Percentiles rank a stretch among this genome's conserved stretches.
phyloP scores from a whole-genome alignment of 1,140 invertebrate species.

The Atta texana region DNA sequence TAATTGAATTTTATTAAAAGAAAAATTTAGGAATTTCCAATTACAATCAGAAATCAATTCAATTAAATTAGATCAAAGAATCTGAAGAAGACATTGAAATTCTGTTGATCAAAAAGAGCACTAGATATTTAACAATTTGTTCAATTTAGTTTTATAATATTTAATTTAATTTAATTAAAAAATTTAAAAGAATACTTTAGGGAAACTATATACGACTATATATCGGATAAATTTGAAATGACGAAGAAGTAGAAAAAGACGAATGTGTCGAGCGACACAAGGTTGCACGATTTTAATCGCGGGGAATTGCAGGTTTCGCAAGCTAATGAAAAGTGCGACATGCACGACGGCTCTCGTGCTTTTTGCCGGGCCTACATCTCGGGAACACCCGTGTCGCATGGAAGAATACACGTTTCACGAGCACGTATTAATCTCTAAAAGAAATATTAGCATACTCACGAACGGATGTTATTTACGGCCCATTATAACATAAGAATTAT shows the following conservation, averaged over 20 bases:
- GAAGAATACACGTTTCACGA: slow-evolving; percentile 18
- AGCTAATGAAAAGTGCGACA: slow-evolving; percentile 61
- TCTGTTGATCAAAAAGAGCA: neutral
- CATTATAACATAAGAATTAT: slow-evolving; percentile 25
- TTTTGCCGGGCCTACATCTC: slow-evolving; percentile 34
- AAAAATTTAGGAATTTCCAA: neutral
- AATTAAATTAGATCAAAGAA: neutral
- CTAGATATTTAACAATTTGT: neutral
- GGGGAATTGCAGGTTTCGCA: slow-evolving; percentile 44
- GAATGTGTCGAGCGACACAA: slow-evolving; percentile 13
- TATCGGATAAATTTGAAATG: neutral
- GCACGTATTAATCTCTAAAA: slow-evolving; percentile 30
- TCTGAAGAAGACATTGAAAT: neutral
- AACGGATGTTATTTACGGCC: neutral
- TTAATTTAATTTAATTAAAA: no score
- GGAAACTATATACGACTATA: neutral
- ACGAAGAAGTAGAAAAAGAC: slow-evolving; percentile 10
- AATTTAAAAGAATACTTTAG: neutral
- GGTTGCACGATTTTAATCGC: slow-evolving; percentile 51
- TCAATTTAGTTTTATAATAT: neutral
- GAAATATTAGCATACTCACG: slow-evolving; percentile 7
- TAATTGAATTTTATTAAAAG: neutral
- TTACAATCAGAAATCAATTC: neutral
- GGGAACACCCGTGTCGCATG: slow-evolving; percentile 21
- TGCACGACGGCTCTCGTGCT: neutral